Percentiles rank a stretch among this genome's conserved stretches.
phyloP scores from a whole-genome alignment of 1,140 invertebrate genomes.

The Popillia japonica region DNA sequence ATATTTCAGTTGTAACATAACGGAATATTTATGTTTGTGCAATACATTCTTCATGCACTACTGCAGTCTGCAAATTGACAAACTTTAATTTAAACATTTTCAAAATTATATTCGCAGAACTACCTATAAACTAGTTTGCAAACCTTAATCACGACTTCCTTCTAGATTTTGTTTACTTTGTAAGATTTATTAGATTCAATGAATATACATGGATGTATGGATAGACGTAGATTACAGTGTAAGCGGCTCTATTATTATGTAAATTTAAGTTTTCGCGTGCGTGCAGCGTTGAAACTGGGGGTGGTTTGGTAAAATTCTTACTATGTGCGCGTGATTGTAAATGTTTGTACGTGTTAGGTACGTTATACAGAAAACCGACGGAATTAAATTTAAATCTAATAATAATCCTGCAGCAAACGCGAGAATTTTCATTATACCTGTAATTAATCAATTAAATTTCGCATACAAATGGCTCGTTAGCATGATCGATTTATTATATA shows the following conservation, averaged over 20 bases:
- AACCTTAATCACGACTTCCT: background rate
- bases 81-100: background rate
- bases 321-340: background rate
- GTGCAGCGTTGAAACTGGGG: background rate
- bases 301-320: constrained; percentile 28
- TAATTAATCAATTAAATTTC: constrained; percentile 33
- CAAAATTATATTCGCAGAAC: background rate
- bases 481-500: constrained; percentile 33
- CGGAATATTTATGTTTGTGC: too few species aligned
- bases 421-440: constrained; percentile 32
- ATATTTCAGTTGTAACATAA: too few species aligned
- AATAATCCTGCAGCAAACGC: background rate
- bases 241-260: constrained; percentile 32
- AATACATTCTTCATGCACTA: too few species aligned
- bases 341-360: background rate
- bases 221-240: background rate
- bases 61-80: too few species aligned
- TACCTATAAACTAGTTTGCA: background rate
- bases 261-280: constrained; percentile 26
- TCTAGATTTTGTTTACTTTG: background rate
- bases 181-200: background rate
- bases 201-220: background rate
- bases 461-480: constrained; percentile 26
- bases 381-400: constrained; percentile 13
- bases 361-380: background rate